A percentile compares a stretch with the other conserved stretches of the same genome.
phyloP scores from a whole-genome alignment of 2,113 vertebrate species.

The Cyprinus carpio region DNA sequence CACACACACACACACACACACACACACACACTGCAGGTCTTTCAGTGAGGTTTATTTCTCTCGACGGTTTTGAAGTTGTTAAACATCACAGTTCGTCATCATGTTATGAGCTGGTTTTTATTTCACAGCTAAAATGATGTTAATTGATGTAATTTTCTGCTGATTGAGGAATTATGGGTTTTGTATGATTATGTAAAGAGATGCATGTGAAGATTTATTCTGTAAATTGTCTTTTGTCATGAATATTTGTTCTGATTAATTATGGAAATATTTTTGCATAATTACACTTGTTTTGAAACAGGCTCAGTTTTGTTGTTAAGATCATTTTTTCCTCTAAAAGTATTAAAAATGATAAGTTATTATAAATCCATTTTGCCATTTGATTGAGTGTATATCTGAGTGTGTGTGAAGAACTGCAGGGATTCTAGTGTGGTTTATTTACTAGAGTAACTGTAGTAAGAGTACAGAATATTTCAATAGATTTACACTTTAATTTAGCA shows the following conservation, averaged over 20 bases:
- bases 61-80: not conserved
- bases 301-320: not conserved
- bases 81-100: not conserved
- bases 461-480: no score
- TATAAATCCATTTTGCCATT: not conserved
- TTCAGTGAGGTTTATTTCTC: not conserved
- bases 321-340: not conserved
- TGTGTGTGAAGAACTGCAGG: not conserved
- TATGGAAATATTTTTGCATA: not conserved
- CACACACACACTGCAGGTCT: not conserved
- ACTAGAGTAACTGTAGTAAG: no score
- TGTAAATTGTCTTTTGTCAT: not conserved
- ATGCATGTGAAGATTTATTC: not conserved
- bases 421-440: no score
- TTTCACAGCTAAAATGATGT: not conserved
- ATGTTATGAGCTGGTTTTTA: not conserved
- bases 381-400: not conserved
- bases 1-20: no score
- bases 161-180: not conserved
- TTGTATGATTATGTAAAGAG: not conserved
- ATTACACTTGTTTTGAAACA: not conserved
- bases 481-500: no score
- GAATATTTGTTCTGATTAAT: not conserved
- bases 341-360: constrained; percentile 20
- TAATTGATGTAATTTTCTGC: not conserved